Evolutionary conservation across 2,888 invertebrate genomes (phyloP).

Genomic region (Plagodis dolabraria): DNA sequence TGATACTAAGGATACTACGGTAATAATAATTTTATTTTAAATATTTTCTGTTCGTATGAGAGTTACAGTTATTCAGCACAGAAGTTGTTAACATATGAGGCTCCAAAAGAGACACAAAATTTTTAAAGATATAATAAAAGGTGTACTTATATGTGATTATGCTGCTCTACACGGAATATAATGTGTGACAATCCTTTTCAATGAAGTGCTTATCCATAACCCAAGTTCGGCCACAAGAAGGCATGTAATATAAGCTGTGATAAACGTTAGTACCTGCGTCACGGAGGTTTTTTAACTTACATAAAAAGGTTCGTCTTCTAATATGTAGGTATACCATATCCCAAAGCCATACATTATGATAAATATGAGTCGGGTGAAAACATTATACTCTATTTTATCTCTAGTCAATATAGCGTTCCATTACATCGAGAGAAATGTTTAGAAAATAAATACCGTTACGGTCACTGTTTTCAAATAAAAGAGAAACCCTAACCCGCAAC

Average conservation of each 20-base stretch:
- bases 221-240: constrained; percentile 30
- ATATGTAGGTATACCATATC: constrained; percentile 21
- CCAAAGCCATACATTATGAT: constrained; percentile 48
- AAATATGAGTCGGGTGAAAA: constrained; percentile 56
- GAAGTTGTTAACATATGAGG: too few relatives aligned
- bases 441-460: constrained; percentile 71
- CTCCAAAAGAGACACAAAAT: too few relatives aligned
- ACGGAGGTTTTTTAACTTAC: constrained; percentile 36
- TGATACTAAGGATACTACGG: too few relatives aligned
- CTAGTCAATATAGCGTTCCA: constrained; percentile 54
- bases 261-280: constrained; percentile 7
- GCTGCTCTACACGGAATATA: too few relatives aligned
- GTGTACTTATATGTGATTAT: too few relatives aligned
- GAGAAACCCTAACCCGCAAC: constrained; percentile 65
- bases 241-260: constrained; percentile 23
- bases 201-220: not conserved
- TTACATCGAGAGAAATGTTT: constrained; percentile 62
- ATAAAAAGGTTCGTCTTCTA: constrained; percentile 43
- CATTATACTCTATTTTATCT: constrained; percentile 61
- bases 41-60: too few relatives aligned
- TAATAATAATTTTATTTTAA: too few relatives aligned
- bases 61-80: too few relatives aligned
- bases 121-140: too few relatives aligned
- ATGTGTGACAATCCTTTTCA: not conserved
- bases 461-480: constrained; percentile 64